phyloP scores from a whole-genome alignment of 2,113 vertebrate species.

The Mesembrinibis cayennensis region DNA sequence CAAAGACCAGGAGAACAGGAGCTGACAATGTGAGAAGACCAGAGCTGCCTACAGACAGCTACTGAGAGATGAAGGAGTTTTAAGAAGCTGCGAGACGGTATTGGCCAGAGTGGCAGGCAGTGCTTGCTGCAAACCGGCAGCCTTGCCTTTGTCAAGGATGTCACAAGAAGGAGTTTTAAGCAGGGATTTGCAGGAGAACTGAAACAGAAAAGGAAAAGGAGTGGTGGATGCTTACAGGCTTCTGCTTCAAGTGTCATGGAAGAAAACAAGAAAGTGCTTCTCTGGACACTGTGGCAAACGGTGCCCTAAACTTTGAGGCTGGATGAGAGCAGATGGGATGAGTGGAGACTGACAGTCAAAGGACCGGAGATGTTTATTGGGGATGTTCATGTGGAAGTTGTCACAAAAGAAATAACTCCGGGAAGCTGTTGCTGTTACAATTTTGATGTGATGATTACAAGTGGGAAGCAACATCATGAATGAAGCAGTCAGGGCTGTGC shows the following conservation, averaged over 20 bases:
- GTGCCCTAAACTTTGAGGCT: neutral
- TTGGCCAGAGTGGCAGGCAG: neutral
- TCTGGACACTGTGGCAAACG: neutral
- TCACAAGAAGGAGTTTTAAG: neutral
- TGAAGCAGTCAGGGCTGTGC: neutral
- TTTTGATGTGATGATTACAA: neutral
- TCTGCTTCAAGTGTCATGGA: neutral
- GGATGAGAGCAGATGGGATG: fast-evolving
- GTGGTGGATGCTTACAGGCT: neutral
- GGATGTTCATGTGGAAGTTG: neutral
- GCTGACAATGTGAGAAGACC: neutral
- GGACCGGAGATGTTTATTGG: neutral
- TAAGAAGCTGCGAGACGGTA: neutral
- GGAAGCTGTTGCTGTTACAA: neutral
- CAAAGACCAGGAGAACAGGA: neutral
- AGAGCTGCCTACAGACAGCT: neutral
- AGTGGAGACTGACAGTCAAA: neutral
- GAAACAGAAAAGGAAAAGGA: neutral
- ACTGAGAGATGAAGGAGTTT: neutral
- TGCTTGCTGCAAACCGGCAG: neutral
- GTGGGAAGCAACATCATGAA: neutral
- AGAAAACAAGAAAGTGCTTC: neutral
- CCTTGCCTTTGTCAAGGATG: neutral
- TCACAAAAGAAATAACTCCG: neutral
- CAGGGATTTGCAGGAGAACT: neutral